A percentile compares a stretch with the other conserved stretches of the same genome.
These are phyloP conservation scores for Prunella fulvescens DNA, from an alignment of 2,113 vertebrate species.

Conservation along the genomic window DNA sequence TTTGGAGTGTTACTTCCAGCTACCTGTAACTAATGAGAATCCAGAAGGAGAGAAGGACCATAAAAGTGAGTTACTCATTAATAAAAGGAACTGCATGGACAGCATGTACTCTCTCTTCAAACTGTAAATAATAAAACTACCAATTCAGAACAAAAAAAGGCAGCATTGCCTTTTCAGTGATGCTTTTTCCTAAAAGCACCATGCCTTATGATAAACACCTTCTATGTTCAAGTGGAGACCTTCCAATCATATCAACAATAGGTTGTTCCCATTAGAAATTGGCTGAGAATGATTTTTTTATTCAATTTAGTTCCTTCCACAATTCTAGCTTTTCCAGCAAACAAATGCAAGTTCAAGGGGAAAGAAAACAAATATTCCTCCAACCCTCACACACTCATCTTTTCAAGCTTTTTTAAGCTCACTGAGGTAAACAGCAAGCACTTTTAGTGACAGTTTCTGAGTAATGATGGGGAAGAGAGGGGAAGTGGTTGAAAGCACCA, in stretches of 20 bases:
- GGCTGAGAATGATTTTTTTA: not conserved
- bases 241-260: not conserved
- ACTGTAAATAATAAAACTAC: not conserved
- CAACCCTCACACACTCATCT: not conserved
- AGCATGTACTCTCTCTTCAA: not conserved
- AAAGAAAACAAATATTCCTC: constrained; percentile 26
- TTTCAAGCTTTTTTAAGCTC: constrained; percentile 4
- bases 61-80: not conserved
- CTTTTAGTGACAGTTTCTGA: constrained; percentile 1
- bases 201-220: not conserved
- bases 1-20: not conserved
- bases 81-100: not conserved
- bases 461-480: not conserved
- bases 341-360: not conserved
- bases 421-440: constrained; percentile 1
- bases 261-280: not conserved
- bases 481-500: not conserved
- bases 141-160: not conserved
- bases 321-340: not conserved
- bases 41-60: not conserved
- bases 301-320: not conserved
- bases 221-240: not conserved
- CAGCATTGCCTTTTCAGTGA: not conserved
- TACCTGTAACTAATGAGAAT: not conserved
- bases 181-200: not conserved